A percentile compares a stretch with the other conserved stretches of the same genome.
Evolutionary conservation across 1,140 invertebrate genomes (phyloP).

Genomic region (Meteorus sp.): DNA sequence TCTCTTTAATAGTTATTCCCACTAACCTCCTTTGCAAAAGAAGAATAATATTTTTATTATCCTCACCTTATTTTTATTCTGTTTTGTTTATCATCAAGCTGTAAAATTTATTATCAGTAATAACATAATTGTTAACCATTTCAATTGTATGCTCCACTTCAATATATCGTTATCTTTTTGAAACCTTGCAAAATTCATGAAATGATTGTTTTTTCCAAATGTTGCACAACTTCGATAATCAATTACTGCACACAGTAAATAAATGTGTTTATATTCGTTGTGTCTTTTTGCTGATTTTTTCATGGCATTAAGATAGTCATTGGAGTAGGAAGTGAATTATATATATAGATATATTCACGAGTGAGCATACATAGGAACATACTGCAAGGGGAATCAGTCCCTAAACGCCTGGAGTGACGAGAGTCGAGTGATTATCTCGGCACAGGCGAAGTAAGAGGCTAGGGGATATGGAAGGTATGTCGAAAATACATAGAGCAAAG

Average conservation of each 20-base stretch:
- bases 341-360: too few species aligned
- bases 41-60: too few species aligned
- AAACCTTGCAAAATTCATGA: too few species aligned
- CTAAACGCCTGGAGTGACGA: constrained; percentile 28
- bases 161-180: not conserved
- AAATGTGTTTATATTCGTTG: not conserved
- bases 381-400: constrained; percentile 18
- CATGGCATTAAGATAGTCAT: not conserved
- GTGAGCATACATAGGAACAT: too few species aligned
- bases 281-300: too few species aligned
- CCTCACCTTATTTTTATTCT: not conserved
- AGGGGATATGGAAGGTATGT: not conserved
- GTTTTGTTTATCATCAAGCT: not conserved
- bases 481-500: not conserved
- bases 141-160: not conserved
- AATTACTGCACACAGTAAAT: not conserved
- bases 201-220: not conserved
- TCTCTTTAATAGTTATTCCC: constrained; percentile 22
- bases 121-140: not conserved
- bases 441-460: not conserved
- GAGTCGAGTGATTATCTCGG: constrained; percentile 29
- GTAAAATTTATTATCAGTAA: not conserved
- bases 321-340: not conserved
- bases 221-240: too few species aligned
- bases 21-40: constrained; percentile 23